Evolutionary conservation across 2,888 invertebrate genomes (phyloP).

Genomic region (Macropis europaea): DNA sequence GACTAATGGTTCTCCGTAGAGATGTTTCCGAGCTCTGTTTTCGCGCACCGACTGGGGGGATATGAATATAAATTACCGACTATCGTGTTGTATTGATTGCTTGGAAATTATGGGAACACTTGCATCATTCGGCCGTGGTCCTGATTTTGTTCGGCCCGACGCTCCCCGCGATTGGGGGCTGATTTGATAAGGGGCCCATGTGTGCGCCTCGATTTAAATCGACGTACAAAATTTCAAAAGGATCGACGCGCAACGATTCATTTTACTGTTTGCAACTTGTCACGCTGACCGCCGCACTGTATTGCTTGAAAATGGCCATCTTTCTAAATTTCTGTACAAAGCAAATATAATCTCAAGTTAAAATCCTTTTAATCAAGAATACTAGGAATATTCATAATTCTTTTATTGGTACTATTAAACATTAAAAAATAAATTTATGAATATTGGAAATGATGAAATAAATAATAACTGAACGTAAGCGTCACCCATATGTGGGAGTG

Average conservation of each 20-base stretch:
- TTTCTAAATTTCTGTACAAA: no score
- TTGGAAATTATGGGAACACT: constrained; percentile 31
- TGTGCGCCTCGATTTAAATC: neutral
- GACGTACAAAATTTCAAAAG: neutral
- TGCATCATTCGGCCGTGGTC: constrained; percentile 8
- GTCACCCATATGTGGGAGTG: no score
- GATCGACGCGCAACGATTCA: constrained; percentile 1
- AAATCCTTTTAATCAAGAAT: no score
- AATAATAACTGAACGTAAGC: no score
- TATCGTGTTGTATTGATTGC: constrained; percentile 27
- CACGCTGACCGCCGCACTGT: no score
- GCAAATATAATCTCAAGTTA: no score
- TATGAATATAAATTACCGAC: constrained; percentile 34
- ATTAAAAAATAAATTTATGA: no score
- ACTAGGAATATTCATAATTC: no score
- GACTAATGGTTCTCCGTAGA: constrained; percentile 35
- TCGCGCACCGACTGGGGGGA: constrained; percentile 6
- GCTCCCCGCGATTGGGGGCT: neutral
- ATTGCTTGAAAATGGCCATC: no score
- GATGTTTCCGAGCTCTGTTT: constrained; percentile 26
- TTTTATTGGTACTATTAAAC: no score
- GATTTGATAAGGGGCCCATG: constrained; percentile 26
- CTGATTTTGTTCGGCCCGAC: constrained; percentile 19
- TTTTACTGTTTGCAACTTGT: no score
- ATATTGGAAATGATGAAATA: no score